Base-by-base conservation (phyloP, 2,797 vertebrate species). In the Poeciliopsis infans region DNA sequence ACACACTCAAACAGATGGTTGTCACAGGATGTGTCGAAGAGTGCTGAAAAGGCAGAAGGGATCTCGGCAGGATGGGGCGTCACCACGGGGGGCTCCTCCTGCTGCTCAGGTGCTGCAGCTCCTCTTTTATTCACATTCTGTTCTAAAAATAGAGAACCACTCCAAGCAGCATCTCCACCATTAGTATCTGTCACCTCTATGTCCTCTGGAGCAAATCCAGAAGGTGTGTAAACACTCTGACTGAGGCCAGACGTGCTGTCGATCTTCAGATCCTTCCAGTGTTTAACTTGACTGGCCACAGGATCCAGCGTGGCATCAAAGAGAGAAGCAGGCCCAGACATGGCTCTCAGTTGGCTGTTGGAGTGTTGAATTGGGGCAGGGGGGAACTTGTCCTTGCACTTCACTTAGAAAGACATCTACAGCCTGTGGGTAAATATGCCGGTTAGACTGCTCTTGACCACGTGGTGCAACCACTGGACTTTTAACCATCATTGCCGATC, bases 261-360 rank as follows among this genome's bases (percentile, higher is more conserved):
- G 57, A 61, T 71, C 45, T 76, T 41, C 20, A 72, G 28, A 68
- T 84, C 45, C 13, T 61, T 83, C 83, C 68, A 72, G 69, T 41
- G 80, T 43, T 78, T 79, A 83, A 51, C 73, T 7, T 36, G 71
- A 53, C 41, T 49, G 77, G 59, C 43, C 57, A 5, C 53, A 18
- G 55, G 77, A 76, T 59, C 75, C 0, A 51, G 45, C 72, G 71
- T 43, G 41, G 55, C 49, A 2, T 36, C 80, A 0, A 80, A 68
- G 75, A 82, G 55, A 53, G 82, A 79, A 57, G 55, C 88, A 77
- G 86, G 90, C 70, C 85, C 85, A 86, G 91, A 91, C 91, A 88
- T 88, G 87, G 66, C n/a, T 64, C 20, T 69, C 43, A 23, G 53
- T 18, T 45, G 59, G 46, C 39, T 49, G 66, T 4, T n/a, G 64